Base-by-base conservation (phyloP, 2,888 invertebrate genomes). In the Crematogaster levior region DNA sequence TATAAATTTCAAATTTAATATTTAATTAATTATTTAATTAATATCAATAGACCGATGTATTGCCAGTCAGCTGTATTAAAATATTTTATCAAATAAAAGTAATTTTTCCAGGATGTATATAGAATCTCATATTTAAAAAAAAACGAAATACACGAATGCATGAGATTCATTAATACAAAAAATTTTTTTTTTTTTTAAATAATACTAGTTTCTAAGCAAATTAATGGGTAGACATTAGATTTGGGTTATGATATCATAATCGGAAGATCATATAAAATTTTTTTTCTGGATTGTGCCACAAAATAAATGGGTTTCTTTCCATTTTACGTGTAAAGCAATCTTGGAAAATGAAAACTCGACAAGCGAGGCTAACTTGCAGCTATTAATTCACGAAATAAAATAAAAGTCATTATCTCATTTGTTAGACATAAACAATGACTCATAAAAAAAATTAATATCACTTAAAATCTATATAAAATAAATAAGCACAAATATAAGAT, bases 1-100 rank as follows among this genome's bases (percentile, higher is more conserved):
- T 34, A 48, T 61, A 9, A 37, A 53, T 6, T 21, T 60, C 9
- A 1, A 34, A 21, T 21, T 30, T 30, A 48, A 74, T 53, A 24
- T 75, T 0, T 60, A 46, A 58, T n/a, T 61, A 48, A 12, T 34
- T 34, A 24, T 34, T 61, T 48, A 24, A 48, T 74, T 61, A 74
- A 60, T 74, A 24, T 74, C 18, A 66, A 21, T 30, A 18, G n/a
- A 53, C n/a, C 12, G 37, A 53, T n/a, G 21, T 63, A 40, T 15
- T 12, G 27, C 24, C 21, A 37, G 10, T 24, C 34, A 40, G 53
- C 15, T 21, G 53, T 27, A 51, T 65, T 48, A 37, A 63, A 63
- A 24, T 48, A 51, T 65, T 24, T n/a, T 9, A 51, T 74, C 37
- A 24, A 63, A 51, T 37, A 1, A 34, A 40, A 65, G 37, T 5